These are phyloP conservation scores for Lepidurus apus DNA, from an alignment of 1,140 invertebrate genomes.

Conservation along the genomic window DNA sequence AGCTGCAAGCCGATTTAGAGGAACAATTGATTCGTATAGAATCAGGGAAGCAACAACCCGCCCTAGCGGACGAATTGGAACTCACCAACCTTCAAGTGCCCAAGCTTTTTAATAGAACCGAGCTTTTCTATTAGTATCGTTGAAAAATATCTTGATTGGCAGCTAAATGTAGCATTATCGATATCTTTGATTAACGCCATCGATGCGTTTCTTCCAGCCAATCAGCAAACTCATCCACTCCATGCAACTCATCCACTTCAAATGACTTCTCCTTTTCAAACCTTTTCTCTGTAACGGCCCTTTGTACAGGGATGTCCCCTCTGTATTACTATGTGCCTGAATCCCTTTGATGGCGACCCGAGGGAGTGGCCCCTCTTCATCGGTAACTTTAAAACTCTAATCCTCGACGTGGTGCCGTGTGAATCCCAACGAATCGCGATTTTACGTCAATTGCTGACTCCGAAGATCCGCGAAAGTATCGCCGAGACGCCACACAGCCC, in stretches of 20 bases:
- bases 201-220: too few relatives aligned
- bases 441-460: not conserved
- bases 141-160: too few relatives aligned
- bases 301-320: too few relatives aligned
- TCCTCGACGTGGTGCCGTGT: slow-evolving; percentile 1
- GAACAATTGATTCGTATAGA: not conserved
- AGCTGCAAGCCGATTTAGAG: not conserved
- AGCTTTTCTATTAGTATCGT: too few relatives aligned
- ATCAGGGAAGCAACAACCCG: not conserved
- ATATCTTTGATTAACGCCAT: too few relatives aligned
- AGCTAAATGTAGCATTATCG: too few relatives aligned
- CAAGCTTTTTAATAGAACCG: too few relatives aligned
- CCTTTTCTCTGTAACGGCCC: too few relatives aligned
- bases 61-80: not conserved
- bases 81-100: not conserved
- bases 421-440: not conserved
- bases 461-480: not conserved
- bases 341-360: slow-evolving; percentile 18
- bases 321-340: too few relatives aligned
- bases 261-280: too few relatives aligned
- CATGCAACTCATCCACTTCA: too few relatives aligned
- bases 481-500: slow-evolving; percentile 8
- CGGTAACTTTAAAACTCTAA: not conserved
- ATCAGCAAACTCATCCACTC: too few relatives aligned
- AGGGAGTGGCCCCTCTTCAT: slow-evolving; percentile 18